These are phyloP conservation scores for Bungarus multicinctus DNA, from an alignment of 2,113 vertebrate species.

Conservation along the genomic window DNA sequence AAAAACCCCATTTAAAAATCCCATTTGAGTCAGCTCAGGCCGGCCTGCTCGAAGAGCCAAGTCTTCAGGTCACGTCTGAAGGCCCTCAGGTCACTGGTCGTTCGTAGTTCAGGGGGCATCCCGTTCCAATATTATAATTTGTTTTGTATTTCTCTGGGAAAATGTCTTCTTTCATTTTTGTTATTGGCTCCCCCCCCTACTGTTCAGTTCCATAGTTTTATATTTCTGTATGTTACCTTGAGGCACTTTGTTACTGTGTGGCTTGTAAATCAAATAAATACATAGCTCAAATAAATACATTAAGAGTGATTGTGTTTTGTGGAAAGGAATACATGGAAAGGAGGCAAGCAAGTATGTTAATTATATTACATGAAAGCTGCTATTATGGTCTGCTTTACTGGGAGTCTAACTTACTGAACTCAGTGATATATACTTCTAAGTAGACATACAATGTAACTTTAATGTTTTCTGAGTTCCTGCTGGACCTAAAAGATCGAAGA, in stretches of 20 bases:
- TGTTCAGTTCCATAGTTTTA: background rate
- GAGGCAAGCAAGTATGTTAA: background rate
- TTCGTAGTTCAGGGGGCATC: too few species aligned
- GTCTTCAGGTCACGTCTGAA: too few species aligned
- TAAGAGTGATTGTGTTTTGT: background rate
- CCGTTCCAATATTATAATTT: background rate
- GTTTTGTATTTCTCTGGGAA: background rate
- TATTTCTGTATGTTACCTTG: background rate
- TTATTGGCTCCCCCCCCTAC: background rate
- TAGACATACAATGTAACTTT: background rate
- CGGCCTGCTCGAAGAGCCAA: too few species aligned
- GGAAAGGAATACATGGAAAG: background rate
- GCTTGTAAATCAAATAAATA: background rate
- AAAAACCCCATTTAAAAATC: too few species aligned
- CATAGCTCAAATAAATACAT: background rate
- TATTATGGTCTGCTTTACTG: background rate
- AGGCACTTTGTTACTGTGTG: background rate
- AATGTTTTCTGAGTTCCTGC: background rate
- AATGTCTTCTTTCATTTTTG: background rate
- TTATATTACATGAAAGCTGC: background rate
- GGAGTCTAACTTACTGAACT: background rate
- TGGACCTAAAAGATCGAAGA: background rate
- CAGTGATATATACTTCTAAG: background rate
- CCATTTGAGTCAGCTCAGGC: too few species aligned
- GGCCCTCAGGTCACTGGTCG: too few species aligned